A percentile compares a stretch with the other conserved stretches of the same genome.
Evolutionary conservation across 2,797 vertebrate species (phyloP).

Genomic region (Sebastes steindachneri): DNA sequence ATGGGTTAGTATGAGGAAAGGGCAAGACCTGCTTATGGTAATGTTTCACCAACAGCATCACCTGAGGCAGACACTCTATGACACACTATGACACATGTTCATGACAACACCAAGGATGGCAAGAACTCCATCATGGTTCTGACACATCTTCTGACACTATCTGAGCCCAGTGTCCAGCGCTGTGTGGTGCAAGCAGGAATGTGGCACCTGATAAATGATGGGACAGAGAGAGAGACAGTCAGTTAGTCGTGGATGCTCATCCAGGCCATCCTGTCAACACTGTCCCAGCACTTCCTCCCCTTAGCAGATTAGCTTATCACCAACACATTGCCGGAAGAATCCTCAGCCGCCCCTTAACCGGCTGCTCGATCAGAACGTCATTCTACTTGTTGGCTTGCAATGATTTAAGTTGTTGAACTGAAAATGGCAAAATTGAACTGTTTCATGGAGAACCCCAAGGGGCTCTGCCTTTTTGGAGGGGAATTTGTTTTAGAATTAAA

Average conservation of each 20-base stretch:
- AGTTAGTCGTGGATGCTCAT: conserved; percentile 37
- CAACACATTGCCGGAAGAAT: conserved; percentile 23
- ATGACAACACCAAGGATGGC: not conserved
- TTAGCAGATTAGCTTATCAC: conserved; percentile 47
- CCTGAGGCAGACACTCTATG: not conserved
- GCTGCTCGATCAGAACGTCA: not conserved
- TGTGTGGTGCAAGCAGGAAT: conserved; percentile 53
- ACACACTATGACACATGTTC: not conserved
- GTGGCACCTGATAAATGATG: conserved; percentile 70
- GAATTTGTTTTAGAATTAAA: not conserved
- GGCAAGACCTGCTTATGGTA: not conserved
- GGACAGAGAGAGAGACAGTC: conserved; percentile 40
- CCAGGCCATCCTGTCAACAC: conserved; percentile 55
- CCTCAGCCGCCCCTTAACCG: not conserved
- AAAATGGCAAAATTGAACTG: not conserved
- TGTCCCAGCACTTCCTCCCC: conserved; percentile 2
- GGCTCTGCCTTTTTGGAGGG: not conserved
- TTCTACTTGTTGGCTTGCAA: not conserved
- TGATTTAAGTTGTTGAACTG: not conserved
- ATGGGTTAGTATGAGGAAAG: not conserved
- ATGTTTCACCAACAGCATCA: conserved; percentile 11
- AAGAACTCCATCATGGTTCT: not conserved
- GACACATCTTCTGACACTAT: conserved; percentile 2
- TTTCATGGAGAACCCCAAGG: not conserved
- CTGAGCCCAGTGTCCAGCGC: not conserved